Base-by-base conservation (phyloP, 1,140 invertebrate genomes). In the Papilio polyxenes region DNA sequence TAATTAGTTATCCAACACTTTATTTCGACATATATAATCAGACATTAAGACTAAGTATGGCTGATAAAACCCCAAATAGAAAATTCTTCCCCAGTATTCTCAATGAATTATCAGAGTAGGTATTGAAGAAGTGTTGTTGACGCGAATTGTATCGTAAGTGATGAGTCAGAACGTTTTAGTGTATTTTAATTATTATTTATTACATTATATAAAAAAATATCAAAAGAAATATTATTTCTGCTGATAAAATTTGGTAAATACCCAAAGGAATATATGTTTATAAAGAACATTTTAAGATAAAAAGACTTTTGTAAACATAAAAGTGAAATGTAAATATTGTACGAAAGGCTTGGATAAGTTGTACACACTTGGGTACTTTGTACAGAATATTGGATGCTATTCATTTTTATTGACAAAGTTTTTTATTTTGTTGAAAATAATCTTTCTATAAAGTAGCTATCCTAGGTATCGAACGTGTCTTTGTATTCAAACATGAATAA, bases 401-500 rank as follows among this genome's bases (percentile, higher is more conserved):
- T 69, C 65, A 69, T 69, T 69, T 65, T 69, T 69, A 69, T 69
- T 69, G 23, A 69, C 65, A 15, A 69, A 69, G 23, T 69, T 69
- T 40, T 69, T 15, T 65, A 65, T 65, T 23, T 69, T 37, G 31
- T 69, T 69, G 23, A 69, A 69, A 10, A 15, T 13, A 69, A 62
- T 69, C 10, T 31, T 65, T 5, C 11, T 37, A 10, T 72, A 11
- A 31, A 37, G 11, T 72, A 4, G 31, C 31, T 72, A 7, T 7
- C 31, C 9, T 10, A 65, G 23, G 23, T 65, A 65, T 65, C 4
- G 23, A 31, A 65, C 6, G 10, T 31, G 23, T 13, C 20, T 31
- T 65, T 65, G 11, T 65, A 31, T 9, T 4, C 62, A 72, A 72
- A 72, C 65, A 15, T 31, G 62, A 72, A 72, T 69, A 37, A 37